phyloP scores from a whole-genome alignment of 2,888 invertebrate species.

The Heliconius aoede region DNA sequence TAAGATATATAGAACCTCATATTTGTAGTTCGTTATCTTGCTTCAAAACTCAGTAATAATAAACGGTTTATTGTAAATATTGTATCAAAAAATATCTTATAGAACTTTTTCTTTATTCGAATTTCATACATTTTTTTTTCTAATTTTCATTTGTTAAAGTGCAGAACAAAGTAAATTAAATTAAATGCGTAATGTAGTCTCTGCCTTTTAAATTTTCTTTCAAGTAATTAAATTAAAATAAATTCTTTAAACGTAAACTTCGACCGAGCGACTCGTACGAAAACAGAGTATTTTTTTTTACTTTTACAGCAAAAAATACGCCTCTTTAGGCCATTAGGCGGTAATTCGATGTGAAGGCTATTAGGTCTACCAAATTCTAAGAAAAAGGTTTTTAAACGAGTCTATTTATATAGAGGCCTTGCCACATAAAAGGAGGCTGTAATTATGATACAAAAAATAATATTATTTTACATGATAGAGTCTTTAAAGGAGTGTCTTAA shows the following conservation, averaged over 20 bases:
- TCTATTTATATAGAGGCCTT: not conserved
- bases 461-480: not conserved
- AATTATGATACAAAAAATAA: not conserved
- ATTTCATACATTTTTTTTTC: too few species aligned
- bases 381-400: conserved; percentile 18
- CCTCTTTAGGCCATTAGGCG: conserved; percentile 24
- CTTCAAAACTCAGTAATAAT: not conserved
- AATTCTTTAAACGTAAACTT: not conserved
- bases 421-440: not conserved
- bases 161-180: too few species aligned
- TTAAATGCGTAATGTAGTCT: too few species aligned
- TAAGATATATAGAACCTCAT: conserved; percentile 43
- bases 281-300: conserved; percentile 20
- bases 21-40: not conserved
- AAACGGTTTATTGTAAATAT: too few species aligned
- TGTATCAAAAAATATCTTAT: too few species aligned
- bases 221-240: not conserved
- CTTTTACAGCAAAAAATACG: conserved; percentile 29
- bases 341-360: conserved; percentile 36
- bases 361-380: conserved; percentile 37
- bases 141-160: too few species aligned
- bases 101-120: too few species aligned
- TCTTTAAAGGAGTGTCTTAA: not conserved
- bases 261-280: not conserved
- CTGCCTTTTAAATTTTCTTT: not conserved